Evolutionary conservation across 2,797 vertebrate genomes (phyloP).

Genomic region (Halcyon badia): DNA sequence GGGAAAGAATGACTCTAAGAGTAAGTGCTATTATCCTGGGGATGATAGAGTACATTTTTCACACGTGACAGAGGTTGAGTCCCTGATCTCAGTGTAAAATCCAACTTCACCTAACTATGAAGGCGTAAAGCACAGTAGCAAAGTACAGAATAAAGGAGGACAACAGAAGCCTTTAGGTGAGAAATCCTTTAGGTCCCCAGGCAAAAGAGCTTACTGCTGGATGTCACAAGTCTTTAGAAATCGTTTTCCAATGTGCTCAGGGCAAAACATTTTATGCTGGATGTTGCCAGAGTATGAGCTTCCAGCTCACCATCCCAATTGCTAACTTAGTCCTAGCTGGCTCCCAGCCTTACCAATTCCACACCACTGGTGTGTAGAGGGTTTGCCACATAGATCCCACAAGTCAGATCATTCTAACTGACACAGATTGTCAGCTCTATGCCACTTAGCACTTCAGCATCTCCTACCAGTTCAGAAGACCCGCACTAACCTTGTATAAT

Average conservation of each 20-base stretch:
- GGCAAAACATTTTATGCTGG: background rate
- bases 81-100: conserved; percentile 38
- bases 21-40: conserved; percentile 21
- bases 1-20: background rate
- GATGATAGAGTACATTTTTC: conserved; percentile 57
- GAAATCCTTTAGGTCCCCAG: background rate
- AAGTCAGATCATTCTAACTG: background rate
- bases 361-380: background rate
- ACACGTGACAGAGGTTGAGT: conserved; percentile 56
- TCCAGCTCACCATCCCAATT: background rate
- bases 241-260: background rate
- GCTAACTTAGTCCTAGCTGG: background rate
- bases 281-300: background rate
- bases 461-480: conserved; percentile 1
- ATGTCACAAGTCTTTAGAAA: background rate
- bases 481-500: background rate
- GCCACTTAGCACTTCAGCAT: background rate
- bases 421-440: background rate
- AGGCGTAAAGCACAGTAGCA: background rate
- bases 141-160: conserved; percentile 28
- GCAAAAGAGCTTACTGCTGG: conserved; percentile 25
- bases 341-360: background rate
- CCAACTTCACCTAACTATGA: background rate
- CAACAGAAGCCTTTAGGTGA: background rate
- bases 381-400: background rate